Base-by-base conservation (phyloP, 2,888 invertebrate genomes). In the Plebejus argus region DNA sequence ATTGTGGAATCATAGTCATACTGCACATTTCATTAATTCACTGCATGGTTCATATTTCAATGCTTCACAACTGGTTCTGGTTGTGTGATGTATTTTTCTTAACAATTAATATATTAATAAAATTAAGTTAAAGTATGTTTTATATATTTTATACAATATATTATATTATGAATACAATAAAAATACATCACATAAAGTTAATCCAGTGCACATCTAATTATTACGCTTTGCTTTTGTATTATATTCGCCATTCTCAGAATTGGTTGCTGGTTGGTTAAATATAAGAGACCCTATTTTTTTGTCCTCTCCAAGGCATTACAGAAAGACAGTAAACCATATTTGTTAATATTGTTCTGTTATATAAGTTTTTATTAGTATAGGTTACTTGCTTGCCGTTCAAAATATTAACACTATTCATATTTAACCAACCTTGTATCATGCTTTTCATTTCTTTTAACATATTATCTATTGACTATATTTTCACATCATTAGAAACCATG, bases 251-350 rank as follows among this genome's bases (percentile, higher is more conserved):
- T 72, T 35, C 45, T 45, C 45, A 71, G 71, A 39, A 20, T 45
- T 72, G 72, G 45, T 39, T 72, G 72, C 20, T 72, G 72, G 45
- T 39, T 72, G 72, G 72, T 72, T 72, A 72, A 72, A 49, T 45
- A 72, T 49, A 72, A 49, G 45, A 71, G 0, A 45, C 49, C 35
- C 39, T 39, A 39, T 39, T 10, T 10, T 8, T 39, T 39, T 39
- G 1, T 39, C 39, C 10, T 2, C 39, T 39, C 39, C 39, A 39
- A 39, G 39, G 10, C 39, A 39, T 39, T 39, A 39, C 2, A 39
- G 3, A 39, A 39, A 39, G 39, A 39, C 39, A 39, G 8, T 0
- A 39, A 39, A 39, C 39, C 39, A 8, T 35, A 35, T 35, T 35
- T 8, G 35, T 35, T 35, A 35, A 35, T 35, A 6, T 35, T 6